A percentile compares a stretch with the other conserved stretches of the same genome.
Conservation (phyloP, 2,888 invertebrate genomes). For the Acanthococcus lagerstroemiae region DNA sequence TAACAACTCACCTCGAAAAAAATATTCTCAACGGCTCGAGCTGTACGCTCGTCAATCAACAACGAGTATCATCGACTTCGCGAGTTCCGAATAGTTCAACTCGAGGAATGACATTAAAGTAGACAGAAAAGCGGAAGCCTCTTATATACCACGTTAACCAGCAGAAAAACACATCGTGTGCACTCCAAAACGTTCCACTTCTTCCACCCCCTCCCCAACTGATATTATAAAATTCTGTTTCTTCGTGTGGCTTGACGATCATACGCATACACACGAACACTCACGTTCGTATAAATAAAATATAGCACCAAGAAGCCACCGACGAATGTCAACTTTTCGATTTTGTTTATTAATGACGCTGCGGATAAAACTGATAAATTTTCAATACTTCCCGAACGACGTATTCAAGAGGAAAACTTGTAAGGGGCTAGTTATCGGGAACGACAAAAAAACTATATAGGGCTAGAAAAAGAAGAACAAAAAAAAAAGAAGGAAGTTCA, state of each 20-base stretch:
- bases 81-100: background rate
- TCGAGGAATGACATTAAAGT: background rate
- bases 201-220: background rate
- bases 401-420: background rate
- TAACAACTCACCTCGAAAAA: background rate
- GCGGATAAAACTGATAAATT: background rate
- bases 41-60: background rate
- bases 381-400: background rate
- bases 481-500: constrained; percentile 1
- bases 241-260: no score
- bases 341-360: background rate
- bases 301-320: background rate
- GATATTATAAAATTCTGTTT: background rate
- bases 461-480: background rate
- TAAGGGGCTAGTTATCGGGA: background rate
- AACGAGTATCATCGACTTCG: background rate
- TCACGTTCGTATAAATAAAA: background rate
- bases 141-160: background rate
- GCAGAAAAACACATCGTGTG: background rate
- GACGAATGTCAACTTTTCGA: background rate
- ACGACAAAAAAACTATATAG: background rate
- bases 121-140: background rate
- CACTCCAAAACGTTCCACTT: background rate
- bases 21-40: background rate
- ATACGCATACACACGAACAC: no score